Evolutionary conservation across 2,888 invertebrate species (phyloP).

Genomic region (Stenurella melanura): DNA sequence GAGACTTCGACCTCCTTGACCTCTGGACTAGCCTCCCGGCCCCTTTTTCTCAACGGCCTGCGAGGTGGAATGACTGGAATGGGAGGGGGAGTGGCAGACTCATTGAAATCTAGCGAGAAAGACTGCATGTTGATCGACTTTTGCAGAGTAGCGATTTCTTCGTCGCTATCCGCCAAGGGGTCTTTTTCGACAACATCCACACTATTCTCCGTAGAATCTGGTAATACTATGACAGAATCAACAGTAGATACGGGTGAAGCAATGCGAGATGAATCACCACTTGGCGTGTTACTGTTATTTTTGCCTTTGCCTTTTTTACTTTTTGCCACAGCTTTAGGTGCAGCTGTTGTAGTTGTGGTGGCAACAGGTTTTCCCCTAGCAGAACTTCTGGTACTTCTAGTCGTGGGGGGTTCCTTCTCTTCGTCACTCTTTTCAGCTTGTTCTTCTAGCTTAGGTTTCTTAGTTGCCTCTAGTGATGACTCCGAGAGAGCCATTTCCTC

Average conservation of each 20-base stretch:
- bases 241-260: slow-evolving; percentile 46
- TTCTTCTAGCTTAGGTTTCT: slow-evolving; percentile 48
- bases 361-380: not conserved
- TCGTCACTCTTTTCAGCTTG: slow-evolving; percentile 36
- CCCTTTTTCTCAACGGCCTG: slow-evolving; percentile 63
- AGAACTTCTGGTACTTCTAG: not conserved
- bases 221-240: slow-evolving; percentile 51
- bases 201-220: slow-evolving; percentile 51
- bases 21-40: slow-evolving; percentile 57
- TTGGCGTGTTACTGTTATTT: slow-evolving; percentile 40
- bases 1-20: slow-evolving; percentile 50
- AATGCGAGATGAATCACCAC: slow-evolving; percentile 43
- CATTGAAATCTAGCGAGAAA: slow-evolving; percentile 66
- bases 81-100: slow-evolving; percentile 57
- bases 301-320: slow-evolving; percentile 11
- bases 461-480: slow-evolving; percentile 26
- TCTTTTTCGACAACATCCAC: slow-evolving; percentile 65
- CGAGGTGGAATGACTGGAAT: slow-evolving; percentile 51
- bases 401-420: slow-evolving; percentile 5
- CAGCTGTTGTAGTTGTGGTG: not conserved
- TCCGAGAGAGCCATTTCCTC: slow-evolving; percentile 28
- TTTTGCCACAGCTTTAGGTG: not conserved
- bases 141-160: slow-evolving; percentile 67
- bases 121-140: slow-evolving; percentile 55
- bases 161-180: slow-evolving; percentile 67